phyloP scores from a whole-genome alignment of 1,140 invertebrate genomes.

The Orchestia grillus region DNA sequence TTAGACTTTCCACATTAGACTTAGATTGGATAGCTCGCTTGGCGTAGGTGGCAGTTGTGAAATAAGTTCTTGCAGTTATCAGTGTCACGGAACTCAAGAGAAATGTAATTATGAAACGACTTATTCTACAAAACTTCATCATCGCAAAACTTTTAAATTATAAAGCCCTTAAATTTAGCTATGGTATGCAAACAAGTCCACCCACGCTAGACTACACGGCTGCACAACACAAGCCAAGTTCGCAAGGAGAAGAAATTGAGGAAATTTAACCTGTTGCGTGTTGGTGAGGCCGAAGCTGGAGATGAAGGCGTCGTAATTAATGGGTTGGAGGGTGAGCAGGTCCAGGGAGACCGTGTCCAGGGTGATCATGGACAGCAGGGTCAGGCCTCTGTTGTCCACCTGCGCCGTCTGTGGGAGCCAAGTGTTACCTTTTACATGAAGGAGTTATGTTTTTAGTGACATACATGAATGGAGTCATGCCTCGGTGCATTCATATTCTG shows the following conservation, averaged over 20 bases:
- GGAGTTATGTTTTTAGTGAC: background rate
- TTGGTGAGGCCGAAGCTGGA: conserved; percentile 55
- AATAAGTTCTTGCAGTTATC: too few species aligned
- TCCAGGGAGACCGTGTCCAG: conserved; percentile 53
- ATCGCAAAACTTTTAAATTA: too few species aligned
- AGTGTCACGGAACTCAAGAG: too few species aligned
- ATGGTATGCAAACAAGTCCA: too few species aligned
- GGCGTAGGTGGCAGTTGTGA: too few species aligned
- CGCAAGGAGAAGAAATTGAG: background rate
- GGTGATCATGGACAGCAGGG: conserved; percentile 54
- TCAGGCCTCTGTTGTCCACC: conserved; percentile 48
- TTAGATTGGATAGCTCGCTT: too few species aligned
- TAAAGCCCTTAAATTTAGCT: too few species aligned
- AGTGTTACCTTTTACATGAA: background rate
- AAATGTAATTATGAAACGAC: too few species aligned
- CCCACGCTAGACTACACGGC: too few species aligned
- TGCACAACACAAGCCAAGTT: background rate
- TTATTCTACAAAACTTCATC: too few species aligned
- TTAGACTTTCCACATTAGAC: too few species aligned
- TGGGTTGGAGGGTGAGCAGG: conserved; percentile 41
- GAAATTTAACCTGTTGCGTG: conserved; percentile 42
- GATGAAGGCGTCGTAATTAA: conserved; percentile 58
- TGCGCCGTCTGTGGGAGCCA: background rate
- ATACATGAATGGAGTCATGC: background rate
- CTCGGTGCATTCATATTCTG: background rate